Evolutionary conservation across 2,797 vertebrate genomes (phyloP).

Genomic region (Takifugu rubripes): DNA sequence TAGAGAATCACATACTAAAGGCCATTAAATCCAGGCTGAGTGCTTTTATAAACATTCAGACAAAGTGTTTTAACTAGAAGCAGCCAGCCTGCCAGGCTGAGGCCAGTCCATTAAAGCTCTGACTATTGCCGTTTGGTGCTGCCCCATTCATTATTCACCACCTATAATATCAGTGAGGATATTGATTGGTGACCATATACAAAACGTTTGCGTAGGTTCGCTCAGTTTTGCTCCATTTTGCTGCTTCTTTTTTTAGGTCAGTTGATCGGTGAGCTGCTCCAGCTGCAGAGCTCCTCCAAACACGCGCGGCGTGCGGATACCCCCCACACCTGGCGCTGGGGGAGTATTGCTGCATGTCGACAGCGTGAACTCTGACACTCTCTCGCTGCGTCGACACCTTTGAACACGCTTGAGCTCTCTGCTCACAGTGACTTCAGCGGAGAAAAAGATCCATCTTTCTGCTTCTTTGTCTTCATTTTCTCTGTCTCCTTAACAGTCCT

Average conservation of each 20-base stretch:
- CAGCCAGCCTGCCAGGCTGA: constrained; percentile 53
- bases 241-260: not conserved
- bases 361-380: constrained; percentile 48
- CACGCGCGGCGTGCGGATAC: constrained; percentile 1
- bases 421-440: constrained; percentile 43
- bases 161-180: constrained; percentile 17
- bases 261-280: constrained; percentile 23
- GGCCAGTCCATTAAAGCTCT: constrained; percentile 57
- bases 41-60: constrained; percentile 70
- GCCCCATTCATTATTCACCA: constrained; percentile 45
- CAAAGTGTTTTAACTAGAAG: constrained; percentile 69
- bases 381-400: constrained; percentile 42
- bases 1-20: constrained; percentile 63
- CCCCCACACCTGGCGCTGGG: constrained; percentile 45
- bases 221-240: not conserved
- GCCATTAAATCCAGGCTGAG: constrained; percentile 58
- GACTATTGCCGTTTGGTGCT: constrained; percentile 17
- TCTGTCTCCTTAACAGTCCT: constrained; percentile 28
- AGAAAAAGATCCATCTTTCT: constrained; percentile 23
- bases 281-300: constrained; percentile 30
- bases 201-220: not conserved
- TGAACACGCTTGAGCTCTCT: constrained; percentile 52
- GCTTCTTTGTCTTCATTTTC: constrained; percentile 42
- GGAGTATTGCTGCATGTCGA: constrained; percentile 43
- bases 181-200: constrained; percentile 13